phyloP scores from a whole-genome alignment of 1,140 invertebrate species.

The Druon quercuslanigerum region DNA sequence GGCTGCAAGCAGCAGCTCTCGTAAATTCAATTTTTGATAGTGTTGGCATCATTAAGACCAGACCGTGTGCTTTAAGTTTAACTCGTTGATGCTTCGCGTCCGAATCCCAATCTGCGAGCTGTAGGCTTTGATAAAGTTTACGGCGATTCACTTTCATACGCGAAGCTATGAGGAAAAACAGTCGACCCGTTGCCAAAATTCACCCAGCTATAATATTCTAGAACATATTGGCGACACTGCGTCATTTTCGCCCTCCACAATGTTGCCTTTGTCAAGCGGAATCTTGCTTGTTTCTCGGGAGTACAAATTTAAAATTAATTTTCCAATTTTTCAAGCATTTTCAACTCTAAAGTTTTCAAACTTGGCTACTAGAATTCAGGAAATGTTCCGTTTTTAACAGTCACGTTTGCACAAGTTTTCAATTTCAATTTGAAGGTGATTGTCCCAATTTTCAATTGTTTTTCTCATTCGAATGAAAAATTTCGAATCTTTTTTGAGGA shows the following conservation, averaged over 20 bases:
- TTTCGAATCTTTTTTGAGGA: too few relatives aligned
- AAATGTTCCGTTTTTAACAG: too few relatives aligned
- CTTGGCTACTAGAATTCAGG: too few relatives aligned
- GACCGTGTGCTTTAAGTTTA: neutral
- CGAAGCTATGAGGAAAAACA: neutral
- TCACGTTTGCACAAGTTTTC: too few relatives aligned
- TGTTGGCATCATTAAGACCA: conserved; percentile 51
- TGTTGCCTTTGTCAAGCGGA: conserved; percentile 3
- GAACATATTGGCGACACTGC: neutral
- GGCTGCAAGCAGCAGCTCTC: conserved; percentile 37
- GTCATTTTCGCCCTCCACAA: conserved; percentile 25
- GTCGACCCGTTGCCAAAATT: conserved; percentile 3
- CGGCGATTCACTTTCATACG: neutral
- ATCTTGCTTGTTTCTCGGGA: too few relatives aligned
- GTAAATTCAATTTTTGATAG: conserved; percentile 60
- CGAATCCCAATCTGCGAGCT: neutral
- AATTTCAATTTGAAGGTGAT: too few relatives aligned
- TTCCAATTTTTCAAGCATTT: too few relatives aligned
- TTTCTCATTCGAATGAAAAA: too few relatives aligned
- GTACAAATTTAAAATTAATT: too few relatives aligned
- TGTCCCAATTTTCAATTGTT: too few relatives aligned
- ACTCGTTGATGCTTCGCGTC: neutral
- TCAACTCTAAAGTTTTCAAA: conserved; percentile 30
- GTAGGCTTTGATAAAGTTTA: neutral
- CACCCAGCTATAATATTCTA: neutral